A percentile compares a stretch with the other conserved stretches of the same genome.
Evolutionary conservation across 2,113 vertebrate genomes (phyloP).

Genomic region (Poecile atricapillus): DNA sequence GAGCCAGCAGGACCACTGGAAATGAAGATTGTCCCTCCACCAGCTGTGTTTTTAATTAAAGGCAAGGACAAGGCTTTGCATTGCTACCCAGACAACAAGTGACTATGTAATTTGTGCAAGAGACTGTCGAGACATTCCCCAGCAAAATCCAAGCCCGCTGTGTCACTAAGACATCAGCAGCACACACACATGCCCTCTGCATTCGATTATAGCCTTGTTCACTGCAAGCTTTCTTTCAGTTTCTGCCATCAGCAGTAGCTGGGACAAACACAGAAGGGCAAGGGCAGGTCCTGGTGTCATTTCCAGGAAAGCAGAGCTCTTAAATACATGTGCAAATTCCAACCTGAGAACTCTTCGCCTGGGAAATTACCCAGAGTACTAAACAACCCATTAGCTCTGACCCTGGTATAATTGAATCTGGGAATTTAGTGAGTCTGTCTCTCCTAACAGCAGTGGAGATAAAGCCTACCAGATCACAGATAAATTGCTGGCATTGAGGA

Average conservation of each 20-base stretch:
- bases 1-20: not conserved
- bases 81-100: not conserved
- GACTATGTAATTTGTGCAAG: not conserved
- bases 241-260: not conserved
- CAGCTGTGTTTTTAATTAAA: not conserved
- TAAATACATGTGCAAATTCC: slow-evolving; percentile 23
- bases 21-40: not conserved
- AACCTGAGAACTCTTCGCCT: not conserved
- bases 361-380: slow-evolving; percentile 34
- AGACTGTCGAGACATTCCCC: not conserved
- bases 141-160: not conserved
- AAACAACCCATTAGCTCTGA: slow-evolving; percentile 49
- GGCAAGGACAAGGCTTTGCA: not conserved
- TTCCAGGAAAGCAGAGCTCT: slow-evolving; percentile 33
- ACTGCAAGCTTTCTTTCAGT: not conserved
- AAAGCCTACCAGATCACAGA: not conserved
- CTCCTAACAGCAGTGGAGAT: not conserved
- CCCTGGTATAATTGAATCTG: slow-evolving; percentile 45
- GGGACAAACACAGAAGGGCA: not conserved
- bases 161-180: not conserved
- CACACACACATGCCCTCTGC: not conserved
- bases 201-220: not conserved
- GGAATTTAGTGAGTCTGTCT: slow-evolving; percentile 27
- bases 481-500: slow-evolving; percentile 42
- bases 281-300: not conserved